A percentile compares a stretch with the other conserved stretches of the same genome.
These are phyloP conservation scores for Ptychodera flava DNA, from an alignment of 35 echinoderm and acorn worm genomes.

Conservation along the genomic window DNA sequence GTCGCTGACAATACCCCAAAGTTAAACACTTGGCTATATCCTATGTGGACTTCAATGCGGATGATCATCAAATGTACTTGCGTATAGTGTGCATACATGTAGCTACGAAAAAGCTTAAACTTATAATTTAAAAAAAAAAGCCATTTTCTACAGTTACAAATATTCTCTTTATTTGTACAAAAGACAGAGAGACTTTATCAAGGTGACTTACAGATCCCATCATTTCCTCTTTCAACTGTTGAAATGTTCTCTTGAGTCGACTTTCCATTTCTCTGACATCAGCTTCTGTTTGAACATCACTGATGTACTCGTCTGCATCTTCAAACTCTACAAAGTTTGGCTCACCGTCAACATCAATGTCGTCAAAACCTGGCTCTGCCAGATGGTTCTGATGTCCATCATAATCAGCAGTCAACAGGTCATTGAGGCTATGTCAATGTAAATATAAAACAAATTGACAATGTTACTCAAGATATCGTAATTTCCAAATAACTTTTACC, in stretches of 20 bases:
- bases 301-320: slow-evolving; percentile 31
- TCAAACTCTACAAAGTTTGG: slow-evolving; percentile 75
- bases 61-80: too few relatives aligned
- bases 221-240: slow-evolving; percentile 86
- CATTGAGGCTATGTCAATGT: too few relatives aligned
- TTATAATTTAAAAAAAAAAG: not conserved
- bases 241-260: slow-evolving; percentile 71
- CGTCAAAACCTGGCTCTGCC: not conserved
- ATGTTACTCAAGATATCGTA: too few relatives aligned
- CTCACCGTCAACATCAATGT: slow-evolving; percentile 32
- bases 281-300: slow-evolving; percentile 75
- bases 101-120: too few relatives aligned
- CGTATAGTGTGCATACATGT: too few relatives aligned
- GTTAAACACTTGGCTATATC: too few relatives aligned
- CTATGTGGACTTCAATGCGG: too few relatives aligned
- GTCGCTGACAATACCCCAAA: too few relatives aligned
- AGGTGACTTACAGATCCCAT: slow-evolving; percentile 87
- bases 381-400: not conserved
- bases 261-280: slow-evolving; percentile 74
- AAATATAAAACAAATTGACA: too few relatives aligned
- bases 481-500: too few relatives aligned
- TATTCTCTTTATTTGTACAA: not conserved
- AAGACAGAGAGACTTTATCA: too few relatives aligned
- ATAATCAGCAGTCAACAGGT: not conserved
- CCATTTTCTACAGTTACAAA: not conserved